These are phyloP conservation scores for Drepana falcataria DNA, from an alignment of 2,888 invertebrate genomes.

Conservation along the genomic window DNA sequence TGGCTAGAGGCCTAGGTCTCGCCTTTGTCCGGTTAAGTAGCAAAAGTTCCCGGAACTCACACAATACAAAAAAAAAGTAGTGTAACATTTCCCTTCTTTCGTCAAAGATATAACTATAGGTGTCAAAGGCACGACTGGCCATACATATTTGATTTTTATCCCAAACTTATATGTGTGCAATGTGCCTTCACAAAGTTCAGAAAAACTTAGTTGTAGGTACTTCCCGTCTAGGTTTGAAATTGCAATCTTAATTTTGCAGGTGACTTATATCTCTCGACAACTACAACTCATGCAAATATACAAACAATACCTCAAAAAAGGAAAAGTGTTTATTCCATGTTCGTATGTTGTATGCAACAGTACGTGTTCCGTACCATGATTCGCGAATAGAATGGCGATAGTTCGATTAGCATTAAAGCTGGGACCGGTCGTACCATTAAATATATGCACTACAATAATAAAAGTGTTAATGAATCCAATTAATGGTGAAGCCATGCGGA, in stretches of 20 bases:
- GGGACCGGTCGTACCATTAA: constrained; percentile 22
- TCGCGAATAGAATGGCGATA: constrained; percentile 30
- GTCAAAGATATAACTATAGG: too few relatives aligned
- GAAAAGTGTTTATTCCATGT: constrained; percentile 1
- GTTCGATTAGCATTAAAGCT: constrained; percentile 32
- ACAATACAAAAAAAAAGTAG: too few relatives aligned
- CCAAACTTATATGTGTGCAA: neutral
- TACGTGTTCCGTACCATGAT: constrained; percentile 10
- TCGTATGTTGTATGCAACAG: constrained; percentile 16
- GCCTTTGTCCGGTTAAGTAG: too few relatives aligned
- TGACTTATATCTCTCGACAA: too few relatives aligned
- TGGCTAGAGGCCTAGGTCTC: too few relatives aligned
- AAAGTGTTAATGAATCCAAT: constrained; percentile 28
- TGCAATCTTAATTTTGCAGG: too few relatives aligned
- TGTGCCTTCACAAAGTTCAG: neutral
- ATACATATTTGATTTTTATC: neutral
- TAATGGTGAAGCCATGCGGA: constrained; percentile 19
- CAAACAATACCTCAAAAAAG: constrained; percentile 7
- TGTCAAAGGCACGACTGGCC: too few relatives aligned
- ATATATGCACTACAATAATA: constrained; percentile 22
- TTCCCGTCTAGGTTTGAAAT: too few relatives aligned
- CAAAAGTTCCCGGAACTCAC: too few relatives aligned
- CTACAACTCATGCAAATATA: neutral
- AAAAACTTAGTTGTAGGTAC: neutral
- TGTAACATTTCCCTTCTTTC: too few relatives aligned